Base-by-base conservation (phyloP, 1,140 invertebrate species). In the Maconellicoccus hirsutus region DNA sequence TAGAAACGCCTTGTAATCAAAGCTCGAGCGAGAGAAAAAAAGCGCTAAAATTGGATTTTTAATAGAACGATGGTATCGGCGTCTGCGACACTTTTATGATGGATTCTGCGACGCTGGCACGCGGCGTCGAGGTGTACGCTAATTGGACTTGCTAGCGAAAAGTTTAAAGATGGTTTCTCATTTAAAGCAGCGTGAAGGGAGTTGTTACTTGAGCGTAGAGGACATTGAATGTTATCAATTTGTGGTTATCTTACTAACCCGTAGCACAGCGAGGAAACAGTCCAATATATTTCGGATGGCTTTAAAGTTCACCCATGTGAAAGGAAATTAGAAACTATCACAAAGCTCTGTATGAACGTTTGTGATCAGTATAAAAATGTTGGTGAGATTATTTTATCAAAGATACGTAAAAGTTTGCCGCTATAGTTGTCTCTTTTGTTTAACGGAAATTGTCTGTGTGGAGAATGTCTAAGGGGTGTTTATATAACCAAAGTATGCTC, bases 261-360 rank as follows among this genome's bases (percentile, higher is more conserved):
- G 42, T 52, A 19, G 42, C 42, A 16, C 3, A 52, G 42, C 42
- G 42, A 16, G n/a, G 12, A 52, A 52, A 52, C 42, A 19, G 42
- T 52, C 42, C 42, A 52, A 52, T 52, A 52, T 52, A 52, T 52
- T 52, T 52, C n/a, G n/a, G 42, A 16, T 52, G 42, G 42, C 42
- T 52, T 52, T 52, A 52, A 52, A 52, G 42, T 52, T 52, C 42
- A 52, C 6, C 42, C 42, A 52, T 52, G 42, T 52, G 42, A 52
- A 52, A 52, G 42, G 42, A 52, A 52, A 52, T 52, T 52, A 52
- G 42, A 52, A 52, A 52, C 42, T 52, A 52, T 52, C 42, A 52
- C 42, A 52, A 52, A 52, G 42, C 42, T 52, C n/a, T 52, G 6
- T 52, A 52, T 3, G 6, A 52, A 52, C 42, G 42, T 52, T 52